Percentiles rank a stretch among this genome's conserved stretches.
phyloP scores from a whole-genome alignment of 2,797 vertebrate species.

The Cyprinella venusta region DNA sequence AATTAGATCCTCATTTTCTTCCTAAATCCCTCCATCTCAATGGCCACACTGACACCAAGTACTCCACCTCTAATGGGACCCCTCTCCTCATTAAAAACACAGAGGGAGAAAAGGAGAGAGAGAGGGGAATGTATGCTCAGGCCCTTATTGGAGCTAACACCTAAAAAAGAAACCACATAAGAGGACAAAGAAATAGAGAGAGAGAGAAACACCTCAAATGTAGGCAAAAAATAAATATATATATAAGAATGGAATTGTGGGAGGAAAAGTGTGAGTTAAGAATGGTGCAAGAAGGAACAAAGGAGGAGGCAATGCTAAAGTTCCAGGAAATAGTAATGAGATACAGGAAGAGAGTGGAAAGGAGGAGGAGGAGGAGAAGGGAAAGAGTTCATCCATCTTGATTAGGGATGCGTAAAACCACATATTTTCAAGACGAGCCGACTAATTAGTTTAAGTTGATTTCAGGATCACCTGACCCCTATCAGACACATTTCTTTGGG shows the following conservation, averaged over 20 bases:
- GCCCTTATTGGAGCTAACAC: slow-evolving; percentile 2
- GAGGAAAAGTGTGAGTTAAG: slow-evolving; percentile 39
- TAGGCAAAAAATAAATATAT: not conserved
- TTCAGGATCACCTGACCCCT: slow-evolving; percentile 17
- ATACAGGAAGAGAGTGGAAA: slow-evolving; percentile 11
- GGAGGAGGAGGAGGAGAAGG: slow-evolving; percentile 8
- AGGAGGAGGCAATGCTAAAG: slow-evolving; percentile 23
- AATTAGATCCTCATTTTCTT: slow-evolving; percentile 25
- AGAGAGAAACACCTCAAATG: slow-evolving; percentile 20
- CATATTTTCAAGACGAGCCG: not conserved
- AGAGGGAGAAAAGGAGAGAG: slow-evolving; percentile 62
- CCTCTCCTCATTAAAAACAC: slow-evolving; percentile 77
- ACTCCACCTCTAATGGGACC: slow-evolving; percentile 75
- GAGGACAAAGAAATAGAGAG: slow-evolving; percentile 14
- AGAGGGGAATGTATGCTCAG: not conserved
- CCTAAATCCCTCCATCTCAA: slow-evolving; percentile 46
- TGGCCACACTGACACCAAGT: slow-evolving; percentile 70
- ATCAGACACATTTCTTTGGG: not conserved
- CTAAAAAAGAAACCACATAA: slow-evolving; percentile 35
- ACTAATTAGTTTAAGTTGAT: slow-evolving; percentile 24
- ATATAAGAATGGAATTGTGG: slow-evolving; percentile 43
- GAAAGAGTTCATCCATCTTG: slow-evolving; percentile 46
- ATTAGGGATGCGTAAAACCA: slow-evolving; percentile 10
- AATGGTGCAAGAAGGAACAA: slow-evolving; percentile 29
- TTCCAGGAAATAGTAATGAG: slow-evolving; percentile 22